Evolutionary conservation across 2,888 invertebrate species (phyloP), one percentile per base, ranked within the genome.

Genomic region (Pomacea canaliculata): DNA sequence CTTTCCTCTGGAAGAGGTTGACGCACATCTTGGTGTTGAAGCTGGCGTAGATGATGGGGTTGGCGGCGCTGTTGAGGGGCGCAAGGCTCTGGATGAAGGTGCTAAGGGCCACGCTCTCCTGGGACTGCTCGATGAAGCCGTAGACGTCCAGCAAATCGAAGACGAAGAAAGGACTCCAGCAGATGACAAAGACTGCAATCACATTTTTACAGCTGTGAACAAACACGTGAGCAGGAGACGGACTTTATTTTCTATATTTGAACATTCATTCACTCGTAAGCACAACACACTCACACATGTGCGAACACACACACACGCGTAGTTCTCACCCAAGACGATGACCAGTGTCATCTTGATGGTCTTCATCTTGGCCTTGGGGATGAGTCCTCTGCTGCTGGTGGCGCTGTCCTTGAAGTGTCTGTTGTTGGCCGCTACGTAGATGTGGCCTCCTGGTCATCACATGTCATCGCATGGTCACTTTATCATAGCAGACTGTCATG

Each of bases 321-420:
- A 16, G 51, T 56, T 16, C 83, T 81, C 91, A 96, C 96, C 96
- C 86, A 97, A 95, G 78, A 98, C 97, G 86, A 98, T 98, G 84
- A 97, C 97, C 84, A 98, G 95, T 0, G 98, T 98, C 97, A 98
- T 98, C 92, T 98, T 97, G 80, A 98, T 96, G 23, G 97, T 97
- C 93, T 98, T 98, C 85, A 98, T 96, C 92, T 97, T 97, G 59
- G 98, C 98, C 80, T 96, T 94, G 0, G 97, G 97, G 87, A 98
- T 97, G 79, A 97, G 94, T 68, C 97, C 98, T 71, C 97, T 93
- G 48, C 97, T 97, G 89, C 97, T 97, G 1, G 96, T 96, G 23
- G 81, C 79, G 59, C 85, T 81, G 79, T 80, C 78, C 19, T 79
- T 71, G 65, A 72, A 73, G 13, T 79, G 72, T 7, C 71, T 46